Evolutionary conservation across 2,113 vertebrate genomes (phyloP).

Genomic region (Zosterops lateralis): DNA sequence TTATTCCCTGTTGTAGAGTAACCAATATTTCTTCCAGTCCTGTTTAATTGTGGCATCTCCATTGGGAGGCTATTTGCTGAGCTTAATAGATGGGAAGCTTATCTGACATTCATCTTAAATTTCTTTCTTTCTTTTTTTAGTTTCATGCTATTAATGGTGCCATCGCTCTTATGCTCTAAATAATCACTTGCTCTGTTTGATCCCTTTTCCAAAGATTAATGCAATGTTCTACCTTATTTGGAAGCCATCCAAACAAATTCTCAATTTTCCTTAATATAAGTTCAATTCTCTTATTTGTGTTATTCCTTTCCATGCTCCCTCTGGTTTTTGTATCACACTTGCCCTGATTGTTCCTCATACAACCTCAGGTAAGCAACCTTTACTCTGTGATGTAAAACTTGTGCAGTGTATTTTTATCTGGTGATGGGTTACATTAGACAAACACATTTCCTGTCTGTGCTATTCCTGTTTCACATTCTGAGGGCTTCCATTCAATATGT

Average conservation of each 20-base stretch:
- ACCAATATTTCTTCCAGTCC: constrained; percentile 54
- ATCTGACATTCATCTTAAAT: constrained; percentile 64
- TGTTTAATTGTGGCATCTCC: constrained; percentile 58
- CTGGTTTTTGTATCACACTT: neutral
- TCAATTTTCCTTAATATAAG: constrained; percentile 29
- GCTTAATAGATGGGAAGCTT: constrained; percentile 57
- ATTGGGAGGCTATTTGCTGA: constrained; percentile 49
- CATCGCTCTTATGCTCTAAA: constrained; percentile 26
- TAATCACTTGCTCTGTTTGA: constrained; percentile 52
- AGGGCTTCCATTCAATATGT: neutral
- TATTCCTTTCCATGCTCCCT: constrained; percentile 61
- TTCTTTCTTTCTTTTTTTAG: constrained; percentile 36
- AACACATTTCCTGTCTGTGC: neutral
- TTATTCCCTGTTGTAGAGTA: constrained; percentile 48
- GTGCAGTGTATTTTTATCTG: neutral
- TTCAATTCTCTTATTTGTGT: constrained; percentile 37
- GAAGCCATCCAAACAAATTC: constrained; percentile 1
- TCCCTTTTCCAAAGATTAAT: constrained; percentile 37
- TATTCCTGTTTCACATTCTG: neutral
- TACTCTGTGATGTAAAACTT: neutral
- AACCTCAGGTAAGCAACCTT: constrained; percentile 44
- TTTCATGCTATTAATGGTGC: constrained; percentile 35
- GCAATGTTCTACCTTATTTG: constrained; percentile 12
- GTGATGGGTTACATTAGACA: neutral
- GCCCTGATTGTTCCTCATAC: neutral